Evolutionary conservation across 1,140 invertebrate species (phyloP).

Genomic region (Bilobella aurantiaca): DNA sequence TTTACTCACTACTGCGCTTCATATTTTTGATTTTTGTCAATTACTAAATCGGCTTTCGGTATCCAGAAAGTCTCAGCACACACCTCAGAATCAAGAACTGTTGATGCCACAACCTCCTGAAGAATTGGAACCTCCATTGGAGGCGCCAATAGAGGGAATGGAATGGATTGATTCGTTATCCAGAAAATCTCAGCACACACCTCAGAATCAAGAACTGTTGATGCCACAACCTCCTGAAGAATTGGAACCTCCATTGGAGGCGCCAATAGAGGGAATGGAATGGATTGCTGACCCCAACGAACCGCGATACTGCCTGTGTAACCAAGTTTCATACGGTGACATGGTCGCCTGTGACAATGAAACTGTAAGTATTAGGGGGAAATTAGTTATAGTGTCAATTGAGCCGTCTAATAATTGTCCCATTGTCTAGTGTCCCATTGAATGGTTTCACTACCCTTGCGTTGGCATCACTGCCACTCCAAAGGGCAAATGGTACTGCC

Average conservation of each 20-base stretch:
- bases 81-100: conserved; percentile 24
- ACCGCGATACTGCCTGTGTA: conserved; percentile 92
- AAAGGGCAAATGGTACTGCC: conserved; percentile 35
- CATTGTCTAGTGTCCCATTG: conserved; percentile 27
- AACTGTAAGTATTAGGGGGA: conserved; percentile 63
- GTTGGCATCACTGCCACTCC: conserved; percentile 27
- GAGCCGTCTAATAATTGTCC: no score
- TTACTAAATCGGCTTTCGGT: no score
- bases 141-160: conserved; percentile 40
- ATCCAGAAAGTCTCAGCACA: conserved; percentile 33
- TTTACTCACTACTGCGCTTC: neutral
- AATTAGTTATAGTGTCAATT: no score
- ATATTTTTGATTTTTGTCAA: neutral
- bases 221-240: conserved; percentile 23
- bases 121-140: conserved; percentile 39
- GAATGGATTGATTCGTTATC: conserved; percentile 51
- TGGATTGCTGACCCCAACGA: conserved; percentile 86
- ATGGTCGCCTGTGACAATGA: conserved; percentile 99
- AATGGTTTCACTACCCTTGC: conserved; percentile 34
- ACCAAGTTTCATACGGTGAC: conserved; percentile 95
- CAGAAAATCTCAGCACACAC: conserved; percentile 33
- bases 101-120: conserved; percentile 21
- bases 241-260: conserved; percentile 39
- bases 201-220: conserved; percentile 25
- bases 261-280: conserved; percentile 46